Percentiles rank a stretch among this genome's conserved stretches.
These are phyloP conservation scores for Endomychus coccineus DNA, from an alignment of 2,888 invertebrate species.

Conservation along the genomic window DNA sequence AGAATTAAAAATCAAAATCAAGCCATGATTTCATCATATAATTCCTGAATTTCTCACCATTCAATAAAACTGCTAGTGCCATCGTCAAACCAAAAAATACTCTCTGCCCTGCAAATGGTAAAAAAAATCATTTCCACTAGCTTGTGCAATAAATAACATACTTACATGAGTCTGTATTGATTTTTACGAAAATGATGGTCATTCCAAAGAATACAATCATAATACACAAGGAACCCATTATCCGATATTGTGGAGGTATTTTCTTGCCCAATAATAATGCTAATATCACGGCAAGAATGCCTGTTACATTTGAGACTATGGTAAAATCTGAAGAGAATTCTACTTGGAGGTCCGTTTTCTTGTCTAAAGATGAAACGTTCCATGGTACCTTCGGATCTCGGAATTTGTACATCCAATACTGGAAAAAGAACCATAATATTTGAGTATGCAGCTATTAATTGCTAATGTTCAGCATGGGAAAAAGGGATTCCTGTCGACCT, in stretches of 20 bases:
- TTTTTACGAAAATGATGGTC: constrained; percentile 21
- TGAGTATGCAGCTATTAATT: too few species aligned
- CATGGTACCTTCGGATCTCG: constrained; percentile 3
- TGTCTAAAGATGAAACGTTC: not conserved
- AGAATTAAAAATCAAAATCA: too few species aligned
- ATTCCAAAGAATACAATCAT: constrained; percentile 21
- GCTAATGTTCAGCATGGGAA: too few species aligned
- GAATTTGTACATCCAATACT: constrained; percentile 16
- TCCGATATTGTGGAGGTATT: constrained; percentile 14
- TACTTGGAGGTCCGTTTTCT: constrained; percentile 8
- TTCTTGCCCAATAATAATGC: constrained; percentile 10
- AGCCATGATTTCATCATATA: too few species aligned
- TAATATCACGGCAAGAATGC: constrained; percentile 9
- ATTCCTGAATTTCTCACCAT: constrained; percentile 9
- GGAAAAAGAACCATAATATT: too few species aligned
- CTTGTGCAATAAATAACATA: too few species aligned
- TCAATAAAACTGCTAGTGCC: constrained; percentile 20
- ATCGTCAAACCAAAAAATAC: constrained; percentile 23
- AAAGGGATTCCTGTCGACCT: too few species aligned
- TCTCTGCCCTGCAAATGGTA: constrained; percentile 22
- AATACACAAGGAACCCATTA: constrained; percentile 20
- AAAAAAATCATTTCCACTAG: too few species aligned
- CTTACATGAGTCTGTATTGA: constrained; percentile 27
- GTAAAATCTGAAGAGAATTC: constrained; percentile 10
- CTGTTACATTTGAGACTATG: constrained; percentile 12